Base-by-base conservation (phyloP, 2,797 vertebrate genomes). In the Alca torda region DNA sequence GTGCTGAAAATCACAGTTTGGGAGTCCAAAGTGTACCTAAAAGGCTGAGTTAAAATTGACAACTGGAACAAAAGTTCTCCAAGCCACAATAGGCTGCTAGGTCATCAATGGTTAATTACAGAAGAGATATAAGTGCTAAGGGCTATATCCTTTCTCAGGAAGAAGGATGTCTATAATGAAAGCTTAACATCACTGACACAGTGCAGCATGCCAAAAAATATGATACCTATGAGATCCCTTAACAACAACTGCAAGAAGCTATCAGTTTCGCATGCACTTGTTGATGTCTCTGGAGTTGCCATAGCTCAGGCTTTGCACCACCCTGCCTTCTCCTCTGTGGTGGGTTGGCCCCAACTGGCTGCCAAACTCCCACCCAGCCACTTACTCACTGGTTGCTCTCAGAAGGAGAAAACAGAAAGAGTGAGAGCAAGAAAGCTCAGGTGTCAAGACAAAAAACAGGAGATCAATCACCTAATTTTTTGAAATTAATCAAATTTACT, bases 401-500 rank as follows among this genome's bases (percentile, higher is more conserved):
- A 56, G 48, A 70, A 77, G 4, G 14, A 70, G 10, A 43, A 89
- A 85, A 60, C 1, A 79, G 21, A 46, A 91, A 87, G 4, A 69
- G 3, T 12, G 67, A 17, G 12, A 74, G 25, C 23, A 69, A 53
- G 16, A 73, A 75, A 65, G 1, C 15, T 25, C 10, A 24, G 33
- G 4, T 18, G 31, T 63, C 12, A 45, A 63, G 35, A 37, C 9
- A 12, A 50, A 26, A 83, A 91, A 8, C 6, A 48, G 6, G 11
- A n/a, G 6, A 59, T 28, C 11, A 41, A n/a, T 41, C 39, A 53
- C 5, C 8, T 9, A 4, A 10, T 37, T 53, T 74, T 64, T 48
- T 0, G 0, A 56, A 72, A 82, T 76, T 25, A 39, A 21, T 37
- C 0, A 2, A 23, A 30, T 60, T 11, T 51, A 56, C 43, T 25